Conservation (phyloP, 2,113 vertebrate species). For the Tretioscincus oriximinensis region DNA sequence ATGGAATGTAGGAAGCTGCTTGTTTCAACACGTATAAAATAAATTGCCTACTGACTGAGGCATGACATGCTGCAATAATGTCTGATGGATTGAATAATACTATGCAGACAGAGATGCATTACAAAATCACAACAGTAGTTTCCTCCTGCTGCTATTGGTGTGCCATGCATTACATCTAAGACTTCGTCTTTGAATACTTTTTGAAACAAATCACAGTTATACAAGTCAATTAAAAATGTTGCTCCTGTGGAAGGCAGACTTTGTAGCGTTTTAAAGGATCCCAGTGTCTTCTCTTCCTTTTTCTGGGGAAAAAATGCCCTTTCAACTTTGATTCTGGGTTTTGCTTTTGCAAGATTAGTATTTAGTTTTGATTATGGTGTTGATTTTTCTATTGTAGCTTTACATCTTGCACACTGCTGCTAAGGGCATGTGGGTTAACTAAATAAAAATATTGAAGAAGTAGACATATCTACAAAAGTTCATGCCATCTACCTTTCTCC, state of each 20-base stretch:
- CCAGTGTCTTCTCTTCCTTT: no score
- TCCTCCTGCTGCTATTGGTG: background rate
- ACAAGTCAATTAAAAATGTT: background rate
- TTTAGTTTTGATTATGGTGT: background rate
- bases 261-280: background rate
- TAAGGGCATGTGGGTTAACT: no score
- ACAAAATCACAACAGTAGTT: background rate
- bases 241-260: background rate
- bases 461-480: no score
- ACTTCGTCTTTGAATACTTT: background rate
- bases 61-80: background rate
- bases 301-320: no score
- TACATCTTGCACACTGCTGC: no score
- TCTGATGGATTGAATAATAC: background rate
- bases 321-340: no score
- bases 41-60: background rate
- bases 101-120: background rate
- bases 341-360: no score
- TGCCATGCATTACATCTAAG: background rate
- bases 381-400: background rate
- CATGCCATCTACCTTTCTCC: no score
- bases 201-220: background rate
- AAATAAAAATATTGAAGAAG: no score
- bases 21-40: constrained; percentile 5
- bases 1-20: background rate